Base-by-base conservation (phyloP, 1,140 invertebrate species). In the Hirudo medicinalis region DNA sequence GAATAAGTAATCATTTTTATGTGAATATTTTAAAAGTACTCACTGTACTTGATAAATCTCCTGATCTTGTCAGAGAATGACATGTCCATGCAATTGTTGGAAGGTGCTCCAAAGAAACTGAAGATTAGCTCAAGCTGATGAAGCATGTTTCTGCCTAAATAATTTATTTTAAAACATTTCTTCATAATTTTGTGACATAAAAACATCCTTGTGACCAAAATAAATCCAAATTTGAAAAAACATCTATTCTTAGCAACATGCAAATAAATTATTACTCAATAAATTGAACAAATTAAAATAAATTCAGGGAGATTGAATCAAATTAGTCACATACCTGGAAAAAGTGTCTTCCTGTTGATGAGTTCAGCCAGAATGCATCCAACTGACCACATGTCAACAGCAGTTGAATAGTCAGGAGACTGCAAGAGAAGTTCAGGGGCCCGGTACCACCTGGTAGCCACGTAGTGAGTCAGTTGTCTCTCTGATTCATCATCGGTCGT, bases 11-110 rank as follows among this genome's bases (percentile, higher is more conserved):
- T 49, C 11, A 49, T 49, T 49, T 49, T 49, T 49, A 49, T 15
- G 13, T 15, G 43, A 49, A 17, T 49, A 49, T 49, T 49, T 49
- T 49, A 49, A 69, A 49, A 36, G 17, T 32, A 22, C 22, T 22
- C n/a, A 69, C 29, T 69, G 11, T 36, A 32, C 25, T 32, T 69
- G n/a, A 69, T 22, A 20, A 32, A 69, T 29, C n/a, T 22, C 36
- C 78, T 77, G 82, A 92, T 94, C 87, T 98, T 99, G 81, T 97
- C 94, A 83, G 99, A 99, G 76, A 97, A 94, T 78, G 99, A 98
- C 82, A 94, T 97, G 77, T 94, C 90, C 69, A 98, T 86, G 82
- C 98, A 96, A 76, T 97, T 94, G 74, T 90, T 87, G 73, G 91
- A 90, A 36, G 96, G 96, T 11, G 94, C 97, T 43, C 96, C 96